Evolutionary conservation across 1,140 invertebrate genomes (phyloP), one percentile per base, ranked within the genome.

Genomic region (Calliphora vicina): DNA sequence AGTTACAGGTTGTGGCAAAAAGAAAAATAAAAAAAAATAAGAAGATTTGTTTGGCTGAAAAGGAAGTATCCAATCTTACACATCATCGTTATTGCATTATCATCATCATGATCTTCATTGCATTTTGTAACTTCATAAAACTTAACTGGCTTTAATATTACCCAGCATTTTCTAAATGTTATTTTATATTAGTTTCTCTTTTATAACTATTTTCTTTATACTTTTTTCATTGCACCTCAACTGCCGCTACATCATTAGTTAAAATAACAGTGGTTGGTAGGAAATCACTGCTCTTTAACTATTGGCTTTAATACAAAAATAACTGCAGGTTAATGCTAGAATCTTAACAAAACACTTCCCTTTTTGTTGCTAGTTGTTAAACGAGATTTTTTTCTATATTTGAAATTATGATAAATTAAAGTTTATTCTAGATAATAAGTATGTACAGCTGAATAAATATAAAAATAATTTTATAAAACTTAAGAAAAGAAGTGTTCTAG

Each of bases 51-150:
- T n/a, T n/a, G n/a, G n/a, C n/a, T n/a, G 50, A 57, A 57, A 57
- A 57, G 50, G 50, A 57, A 57, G 50, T 57, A 17, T 57, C 50
- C 50, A 57, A 57, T 57, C 50, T 57, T 57, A 15, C 50, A 17
- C 50, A 57, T 57, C 50, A 57, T 57, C 50, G 50, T 57, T 57
- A n/a, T n/a, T 57, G 35, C 35, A 57, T 13, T 57, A 57, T 57
- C n/a, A 57, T 57, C n/a, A 57, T n/a, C 50, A n/a, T 57, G 50
- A 57, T 57, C 50, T 57, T 57, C 50, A 57, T 57, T 57, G 50
- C 50, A 57, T 57, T 57, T 57, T 57, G n/a, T 57, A 57, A 57
- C 50, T 57, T 57, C 50, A 57, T 57, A 57, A 57, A 57, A 17
- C 13, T 57, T 57, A 57, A 57, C 50, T 57, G 50, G 15, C 50